Base-by-base conservation (phyloP, 2,888 invertebrate species). In the Pseudococcus viburni region DNA sequence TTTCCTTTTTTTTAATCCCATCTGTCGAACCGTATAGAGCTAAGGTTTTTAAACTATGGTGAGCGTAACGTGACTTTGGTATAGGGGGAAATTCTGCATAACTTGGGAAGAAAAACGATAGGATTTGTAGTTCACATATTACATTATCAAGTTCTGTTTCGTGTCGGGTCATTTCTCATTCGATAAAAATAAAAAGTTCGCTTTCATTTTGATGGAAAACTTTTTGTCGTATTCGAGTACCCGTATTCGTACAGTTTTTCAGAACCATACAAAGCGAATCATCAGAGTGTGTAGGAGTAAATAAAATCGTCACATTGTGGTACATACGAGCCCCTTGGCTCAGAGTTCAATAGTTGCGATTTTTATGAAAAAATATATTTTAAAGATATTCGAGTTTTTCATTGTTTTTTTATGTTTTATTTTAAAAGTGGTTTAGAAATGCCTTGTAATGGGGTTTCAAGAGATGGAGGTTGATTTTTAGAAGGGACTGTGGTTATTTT, bases 41-140 rank as follows among this genome's bases (percentile, higher is more conserved):
- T 55, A 12, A 55, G 59, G 19, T 59, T 59, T 59, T 7, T 9
- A 19, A 59, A 59, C 59, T 19, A 59, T 55, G 55, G 11, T 55
- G 15, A 0, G 55, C 11, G 51, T 15, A 33, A 33, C 26, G 26
- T 33, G 26, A 33, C 26, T 15, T 51, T 51, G 51, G 51, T 15
- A 33, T 33, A 33, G 26, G 26, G 51, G 15, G 19, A 59, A 19
- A 59, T 59, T 59, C 59, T 59, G 59, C 59, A 59, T 59, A 59
- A n/a, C 19, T 59, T 6, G 59, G 19, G n/a, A 19, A 59, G 59
- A 59, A 59, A 59, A 59, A 59, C 59, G 59, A 59, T 59, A n/a
- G 59, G 59, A 59, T 59, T 59, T 59, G 59, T 59, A 59, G 8
- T 59, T n/a, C 19, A 59, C 59, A 19, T 59, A 59, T 59, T 59